Percentiles rank a stretch among this genome's conserved stretches.
Conservation (phyloP, 2,888 invertebrate species). For the Cloeon dipterum region DNA sequence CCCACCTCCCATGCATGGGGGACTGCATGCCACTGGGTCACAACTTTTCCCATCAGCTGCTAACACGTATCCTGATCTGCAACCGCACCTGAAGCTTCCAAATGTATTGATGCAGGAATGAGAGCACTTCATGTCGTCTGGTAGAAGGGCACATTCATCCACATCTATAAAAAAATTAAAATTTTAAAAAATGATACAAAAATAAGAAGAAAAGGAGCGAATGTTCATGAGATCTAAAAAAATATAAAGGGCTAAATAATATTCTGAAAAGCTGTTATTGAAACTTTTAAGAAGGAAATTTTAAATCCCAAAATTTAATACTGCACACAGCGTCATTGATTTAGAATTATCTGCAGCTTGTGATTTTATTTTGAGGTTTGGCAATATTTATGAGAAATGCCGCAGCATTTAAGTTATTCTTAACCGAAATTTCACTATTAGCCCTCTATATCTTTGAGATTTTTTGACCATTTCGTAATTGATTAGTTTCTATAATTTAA, state of each 20-base stretch:
- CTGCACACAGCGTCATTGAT: too few species aligned
- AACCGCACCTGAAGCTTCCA: constrained; percentile 4
- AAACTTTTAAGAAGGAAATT: background rate
- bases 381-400: too few species aligned
- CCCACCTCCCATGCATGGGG: constrained; percentile 1
- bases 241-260: too few species aligned
- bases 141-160: constrained; percentile 3
- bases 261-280: background rate
- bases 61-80: background rate
- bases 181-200: background rate
- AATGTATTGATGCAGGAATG: constrained; percentile 4
- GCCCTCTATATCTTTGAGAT: too few species aligned
- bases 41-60: constrained; percentile 2
- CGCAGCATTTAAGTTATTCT: too few species aligned
- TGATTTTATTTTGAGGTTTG: too few species aligned
- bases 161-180: constrained; percentile 1
- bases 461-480: too few species aligned
- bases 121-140: background rate
- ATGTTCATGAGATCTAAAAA: too few species aligned
- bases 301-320: too few species aligned
- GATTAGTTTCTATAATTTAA: background rate
- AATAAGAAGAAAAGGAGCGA: too few species aligned
- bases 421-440: too few species aligned
- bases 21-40: background rate
- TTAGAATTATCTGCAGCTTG: too few species aligned